Evolutionary conservation across 2,888 invertebrate species (phyloP).

Genomic region (Lissonota sp.): DNA sequence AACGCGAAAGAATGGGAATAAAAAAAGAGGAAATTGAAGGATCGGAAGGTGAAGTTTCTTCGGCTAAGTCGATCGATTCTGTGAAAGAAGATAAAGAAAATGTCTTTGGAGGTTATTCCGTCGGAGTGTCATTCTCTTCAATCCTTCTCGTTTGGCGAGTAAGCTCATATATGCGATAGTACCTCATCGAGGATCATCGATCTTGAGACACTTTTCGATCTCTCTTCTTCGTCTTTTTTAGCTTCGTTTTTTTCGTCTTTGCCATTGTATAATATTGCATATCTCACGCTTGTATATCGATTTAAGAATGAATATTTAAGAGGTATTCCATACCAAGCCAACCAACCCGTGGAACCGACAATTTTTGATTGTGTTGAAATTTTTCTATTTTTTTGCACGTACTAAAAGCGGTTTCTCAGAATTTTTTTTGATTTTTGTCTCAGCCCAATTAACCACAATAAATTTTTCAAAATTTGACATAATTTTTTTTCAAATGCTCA

Average conservation of each 20-base stretch:
- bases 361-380: too few species aligned
- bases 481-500: too few species aligned
- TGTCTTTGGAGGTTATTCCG: background rate
- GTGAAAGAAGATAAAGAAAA: background rate
- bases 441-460: too few species aligned
- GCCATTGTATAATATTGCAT: background rate
- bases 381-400: too few species aligned
- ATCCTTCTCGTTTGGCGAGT: conserved; percentile 15
- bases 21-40: conserved; percentile 9
- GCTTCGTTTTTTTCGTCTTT: background rate
- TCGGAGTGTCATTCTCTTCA: conserved; percentile 6
- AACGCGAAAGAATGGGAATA: background rate
- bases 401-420: too few species aligned
- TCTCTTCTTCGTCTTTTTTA: background rate
- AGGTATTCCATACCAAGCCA: too few species aligned
- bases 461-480: too few species aligned
- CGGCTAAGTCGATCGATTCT: background rate
- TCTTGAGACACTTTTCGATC: background rate
- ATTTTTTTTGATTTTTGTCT: too few species aligned
- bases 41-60: background rate
- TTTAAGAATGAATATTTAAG: too few species aligned
- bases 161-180: background rate
- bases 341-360: too few species aligned
- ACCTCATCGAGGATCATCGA: background rate
- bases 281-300: too few species aligned